Evolutionary conservation across 2,113 vertebrate species (phyloP).

Genomic region (Petaurus breviceps): DNA sequence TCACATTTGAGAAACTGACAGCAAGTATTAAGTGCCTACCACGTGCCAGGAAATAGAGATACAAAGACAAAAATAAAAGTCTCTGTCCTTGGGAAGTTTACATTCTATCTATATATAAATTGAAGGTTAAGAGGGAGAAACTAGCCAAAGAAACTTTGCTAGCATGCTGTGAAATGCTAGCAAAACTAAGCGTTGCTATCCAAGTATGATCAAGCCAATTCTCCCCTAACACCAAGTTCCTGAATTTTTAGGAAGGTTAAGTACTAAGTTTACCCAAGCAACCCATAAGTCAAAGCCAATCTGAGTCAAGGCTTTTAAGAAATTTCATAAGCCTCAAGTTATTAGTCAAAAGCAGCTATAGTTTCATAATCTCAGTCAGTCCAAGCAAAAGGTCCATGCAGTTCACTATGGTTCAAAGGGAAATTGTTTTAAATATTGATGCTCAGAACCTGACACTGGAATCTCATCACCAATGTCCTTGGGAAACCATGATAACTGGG

Average conservation of each 20-base stretch:
- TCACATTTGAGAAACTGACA: not conserved
- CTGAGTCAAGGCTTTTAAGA: constrained; percentile 22
- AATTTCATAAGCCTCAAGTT: constrained; percentile 50
- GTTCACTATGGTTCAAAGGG: constrained; percentile 35
- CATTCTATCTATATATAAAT: not conserved
- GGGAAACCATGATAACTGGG: not conserved
- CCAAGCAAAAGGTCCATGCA: constrained; percentile 13
- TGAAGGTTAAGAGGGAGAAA: not conserved
- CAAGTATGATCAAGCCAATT: not conserved
- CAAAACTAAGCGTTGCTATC: not conserved
- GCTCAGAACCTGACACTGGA: constrained; percentile 40
- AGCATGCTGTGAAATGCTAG: constrained; percentile 18
- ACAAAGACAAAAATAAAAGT: not conserved
- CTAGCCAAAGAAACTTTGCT: constrained; percentile 2
- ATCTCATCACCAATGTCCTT: not conserved
- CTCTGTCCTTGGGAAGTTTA: not conserved
- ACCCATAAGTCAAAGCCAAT: not conserved
- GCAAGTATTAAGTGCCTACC: not conserved
- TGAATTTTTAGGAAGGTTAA: not conserved
- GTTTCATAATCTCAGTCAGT: not conserved
- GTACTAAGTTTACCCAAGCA: not conserved
- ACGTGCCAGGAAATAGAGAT: not conserved
- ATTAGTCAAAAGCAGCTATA: constrained; percentile 34
- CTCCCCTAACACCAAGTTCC: not conserved
- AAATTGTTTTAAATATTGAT: constrained; percentile 53